Evolutionary conservation across 1,140 invertebrate species (phyloP), one percentile per base, ranked within the genome.

Genomic region (Drosophila persimilis): DNA sequence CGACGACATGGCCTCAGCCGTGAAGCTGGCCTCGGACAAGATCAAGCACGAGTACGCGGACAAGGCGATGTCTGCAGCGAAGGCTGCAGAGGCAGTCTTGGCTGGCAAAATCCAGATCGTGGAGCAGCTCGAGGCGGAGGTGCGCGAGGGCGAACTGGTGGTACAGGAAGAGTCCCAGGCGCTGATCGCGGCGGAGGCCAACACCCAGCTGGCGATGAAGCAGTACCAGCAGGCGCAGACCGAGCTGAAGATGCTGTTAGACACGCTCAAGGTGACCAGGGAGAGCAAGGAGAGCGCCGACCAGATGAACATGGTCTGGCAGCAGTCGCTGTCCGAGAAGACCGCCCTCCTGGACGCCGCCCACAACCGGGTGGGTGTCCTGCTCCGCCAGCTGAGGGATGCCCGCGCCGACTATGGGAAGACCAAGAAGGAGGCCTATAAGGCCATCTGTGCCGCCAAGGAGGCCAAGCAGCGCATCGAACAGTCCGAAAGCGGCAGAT

Each of bases 11-110:
- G 66, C 53, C 0, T 17, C 3, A 0, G 83, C 83, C 0, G 83
- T 89, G 0, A 70, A 73, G 44, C 8, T 43, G 11, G 78, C 83
- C 1, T 54, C 83, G 0, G 70, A 78, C 5, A 58, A 77, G 1
- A 89, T 88, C 3, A 88, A 88, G 44, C 17, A 35, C 2, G 75
- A 88, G 52, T 89, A 76, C 4, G 78, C 83, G 0, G 83, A 88
- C 1, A 88, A 83, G 20, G 83, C 83, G 6, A 46, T 54, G 0
- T 35, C 61, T 0, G 83, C 83, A 0, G 78, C 83, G 24, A 83
- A 69, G 6, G 83, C 83, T 3, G 83, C 83, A 1, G 78, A 79
- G 11, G 83, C 83, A 0, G 83, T 76, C 35, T 53, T 88, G 6
- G 15, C 41, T 0, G 50, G 60, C 0, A 88, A 88, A 41, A 15